Conservation (phyloP, 2,888 invertebrate species). For the Odontocerum albicorne region DNA sequence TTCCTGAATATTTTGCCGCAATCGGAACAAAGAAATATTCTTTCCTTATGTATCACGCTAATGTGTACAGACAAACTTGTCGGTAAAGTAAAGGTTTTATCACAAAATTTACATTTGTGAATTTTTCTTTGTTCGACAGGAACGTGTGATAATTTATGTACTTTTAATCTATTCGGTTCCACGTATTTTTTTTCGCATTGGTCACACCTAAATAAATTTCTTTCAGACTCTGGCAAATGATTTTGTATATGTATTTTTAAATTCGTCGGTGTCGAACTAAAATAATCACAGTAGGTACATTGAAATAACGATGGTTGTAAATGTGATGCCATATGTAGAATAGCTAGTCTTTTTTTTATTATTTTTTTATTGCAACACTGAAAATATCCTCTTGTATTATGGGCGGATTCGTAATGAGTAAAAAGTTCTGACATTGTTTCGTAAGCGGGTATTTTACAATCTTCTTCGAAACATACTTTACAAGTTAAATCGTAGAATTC, state of each 20-base stretch:
- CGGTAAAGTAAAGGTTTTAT: constrained; percentile 9
- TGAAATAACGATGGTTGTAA: constrained; percentile 2
- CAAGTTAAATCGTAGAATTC: constrained; percentile 4
- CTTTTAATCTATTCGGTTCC: neutral
- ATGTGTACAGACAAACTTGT: constrained; percentile 6
- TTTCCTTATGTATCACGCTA: constrained; percentile 1
- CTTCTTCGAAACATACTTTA: neutral
- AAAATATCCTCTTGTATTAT: constrained; percentile 3
- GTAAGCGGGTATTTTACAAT: neutral
- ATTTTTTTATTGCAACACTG: constrained; percentile 2
- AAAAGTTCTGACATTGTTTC: neutral
- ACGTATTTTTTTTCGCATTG: constrained; percentile 3
- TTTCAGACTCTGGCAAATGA: neutral
- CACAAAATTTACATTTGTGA: constrained; percentile 12
- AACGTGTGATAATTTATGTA: constrained; percentile 21
- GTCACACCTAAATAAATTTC: neutral
- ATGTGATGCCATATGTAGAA: constrained; percentile 2
- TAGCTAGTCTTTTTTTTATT: neutral
- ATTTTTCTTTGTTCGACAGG: constrained; percentile 17
- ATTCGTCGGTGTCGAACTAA: neutral
- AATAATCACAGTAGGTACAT: neutral
- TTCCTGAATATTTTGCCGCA: constrained; percentile 35
- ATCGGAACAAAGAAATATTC: constrained; percentile 37
- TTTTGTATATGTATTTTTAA: neutral
- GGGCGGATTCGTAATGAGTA: neutral